phyloP scores from a whole-genome alignment of 2,113 vertebrate species.

The Illadopsis cleaveri region DNA sequence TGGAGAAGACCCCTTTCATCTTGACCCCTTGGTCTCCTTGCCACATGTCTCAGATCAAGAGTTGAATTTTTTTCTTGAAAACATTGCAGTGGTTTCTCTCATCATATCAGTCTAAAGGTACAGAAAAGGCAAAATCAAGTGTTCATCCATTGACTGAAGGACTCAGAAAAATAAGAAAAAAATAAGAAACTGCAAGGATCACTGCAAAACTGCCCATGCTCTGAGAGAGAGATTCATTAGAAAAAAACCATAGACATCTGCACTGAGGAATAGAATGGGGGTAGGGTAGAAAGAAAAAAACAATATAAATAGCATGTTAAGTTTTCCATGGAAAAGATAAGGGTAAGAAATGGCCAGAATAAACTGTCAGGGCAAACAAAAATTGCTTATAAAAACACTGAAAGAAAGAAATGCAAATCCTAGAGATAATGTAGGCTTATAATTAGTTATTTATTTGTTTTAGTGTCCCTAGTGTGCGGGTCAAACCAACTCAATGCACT shows the following conservation, averaged over 20 bases:
- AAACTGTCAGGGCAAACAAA: neutral
- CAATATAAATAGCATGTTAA: neutral
- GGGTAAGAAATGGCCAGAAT: neutral
- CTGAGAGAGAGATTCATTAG: neutral
- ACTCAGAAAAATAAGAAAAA: neutral
- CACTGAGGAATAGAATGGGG: neutral
- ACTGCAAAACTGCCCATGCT: neutral
- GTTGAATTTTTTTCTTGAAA: neutral
- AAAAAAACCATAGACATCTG: neutral
- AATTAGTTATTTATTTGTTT: neutral
- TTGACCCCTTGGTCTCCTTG: neutral
- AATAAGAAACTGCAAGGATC: neutral
- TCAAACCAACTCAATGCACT: neutral
- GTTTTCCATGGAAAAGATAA: neutral
- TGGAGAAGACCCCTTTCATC: accelerated
- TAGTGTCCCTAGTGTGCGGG: neutral
- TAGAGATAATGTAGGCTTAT: neutral
- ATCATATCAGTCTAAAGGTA: neutral
- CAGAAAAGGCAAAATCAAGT: neutral
- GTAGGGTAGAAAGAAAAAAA: neutral
- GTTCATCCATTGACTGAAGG: neutral
- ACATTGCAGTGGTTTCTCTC: neutral
- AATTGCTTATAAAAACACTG: neutral
- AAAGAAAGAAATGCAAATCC: neutral
- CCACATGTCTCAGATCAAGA: neutral